These are phyloP conservation scores for Chelonia mydas DNA, from an alignment of 2,797 vertebrate species.

Conservation along the genomic window DNA sequence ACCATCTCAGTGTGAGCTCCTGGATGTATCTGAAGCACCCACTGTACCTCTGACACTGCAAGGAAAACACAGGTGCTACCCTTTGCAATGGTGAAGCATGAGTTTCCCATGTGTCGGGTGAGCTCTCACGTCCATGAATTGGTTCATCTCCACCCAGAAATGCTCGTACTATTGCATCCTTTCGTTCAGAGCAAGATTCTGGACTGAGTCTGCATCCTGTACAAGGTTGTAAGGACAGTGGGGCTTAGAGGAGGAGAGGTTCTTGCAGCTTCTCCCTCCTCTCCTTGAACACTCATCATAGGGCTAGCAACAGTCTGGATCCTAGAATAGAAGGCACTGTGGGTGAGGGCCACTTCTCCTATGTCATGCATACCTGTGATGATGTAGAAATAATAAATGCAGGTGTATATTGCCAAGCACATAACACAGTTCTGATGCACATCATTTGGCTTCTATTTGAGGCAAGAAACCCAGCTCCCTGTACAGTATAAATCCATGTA, in stretches of 20 bases:
- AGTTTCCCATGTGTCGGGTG: not conserved
- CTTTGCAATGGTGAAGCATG: not conserved
- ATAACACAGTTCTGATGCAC: no score
- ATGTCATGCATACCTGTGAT: no score
- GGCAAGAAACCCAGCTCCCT: no score
- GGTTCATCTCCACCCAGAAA: not conserved
- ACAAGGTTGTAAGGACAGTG: not conserved
- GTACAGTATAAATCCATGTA: no score
- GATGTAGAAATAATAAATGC: no score
- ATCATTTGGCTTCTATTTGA: no score
- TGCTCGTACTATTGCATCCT: no score
- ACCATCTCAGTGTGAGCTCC: not conserved
- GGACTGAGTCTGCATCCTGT: not conserved
- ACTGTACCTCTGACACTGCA: not conserved
- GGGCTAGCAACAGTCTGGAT: no score
- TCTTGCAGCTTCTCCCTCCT: not conserved
- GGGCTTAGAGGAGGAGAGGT: not conserved
- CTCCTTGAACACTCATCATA: no score
- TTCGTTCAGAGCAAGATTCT: not conserved
- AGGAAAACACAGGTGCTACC: not conserved
- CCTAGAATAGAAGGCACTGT: no score
- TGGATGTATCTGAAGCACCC: not conserved
- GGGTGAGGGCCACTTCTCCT: no score
- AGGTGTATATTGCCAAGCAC: no score
- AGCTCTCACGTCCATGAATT: not conserved